Evolutionary conservation across 2,888 invertebrate species (phyloP).

Genomic region (Drosophila fulvimacula): DNA sequence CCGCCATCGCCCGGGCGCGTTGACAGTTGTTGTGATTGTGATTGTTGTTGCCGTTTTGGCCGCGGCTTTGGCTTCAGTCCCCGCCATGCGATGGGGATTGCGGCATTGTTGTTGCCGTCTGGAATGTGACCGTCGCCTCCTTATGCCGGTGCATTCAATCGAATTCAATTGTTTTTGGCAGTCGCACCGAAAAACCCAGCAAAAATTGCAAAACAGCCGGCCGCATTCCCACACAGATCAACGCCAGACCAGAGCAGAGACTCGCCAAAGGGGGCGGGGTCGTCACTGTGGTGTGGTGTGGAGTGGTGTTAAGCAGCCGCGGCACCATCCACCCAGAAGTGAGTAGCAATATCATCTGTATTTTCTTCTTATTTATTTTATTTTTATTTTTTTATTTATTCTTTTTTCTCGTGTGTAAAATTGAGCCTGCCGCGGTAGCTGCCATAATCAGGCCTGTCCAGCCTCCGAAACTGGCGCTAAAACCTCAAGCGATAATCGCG

Average conservation of each 20-base stretch:
- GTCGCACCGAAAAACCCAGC: constrained; percentile 61
- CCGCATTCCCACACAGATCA: constrained; percentile 79
- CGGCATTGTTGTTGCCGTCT: constrained; percentile 53
- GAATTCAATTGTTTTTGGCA: constrained; percentile 84
- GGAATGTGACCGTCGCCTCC: constrained; percentile 74
- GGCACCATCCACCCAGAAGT: constrained; percentile 48
- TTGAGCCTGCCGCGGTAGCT: constrained; percentile 55
- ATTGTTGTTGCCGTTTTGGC: constrained; percentile 73
- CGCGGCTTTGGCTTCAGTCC: constrained; percentile 5
- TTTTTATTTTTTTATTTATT: constrained; percentile 7
- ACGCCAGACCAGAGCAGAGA: constrained; percentile 32
- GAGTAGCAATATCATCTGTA: constrained; percentile 37
- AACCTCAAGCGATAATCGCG: constrained; percentile 78
- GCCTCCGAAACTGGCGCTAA: constrained; percentile 73
- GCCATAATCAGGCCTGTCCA: constrained; percentile 65
- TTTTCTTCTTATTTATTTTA: constrained; percentile 16
- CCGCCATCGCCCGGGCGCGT: constrained; percentile 77
- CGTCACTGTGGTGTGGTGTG: neutral
- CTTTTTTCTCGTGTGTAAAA: constrained; percentile 38
- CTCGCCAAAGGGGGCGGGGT: neutral
- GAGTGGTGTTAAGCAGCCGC: constrained; percentile 18
- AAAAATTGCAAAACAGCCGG: constrained; percentile 74
- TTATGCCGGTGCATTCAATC: constrained; percentile 83
- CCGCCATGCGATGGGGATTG: constrained; percentile 19
- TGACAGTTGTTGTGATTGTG: constrained; percentile 82